Conservation (phyloP, 2,113 vertebrate species). For the Cyanistes caeruleus region DNA sequence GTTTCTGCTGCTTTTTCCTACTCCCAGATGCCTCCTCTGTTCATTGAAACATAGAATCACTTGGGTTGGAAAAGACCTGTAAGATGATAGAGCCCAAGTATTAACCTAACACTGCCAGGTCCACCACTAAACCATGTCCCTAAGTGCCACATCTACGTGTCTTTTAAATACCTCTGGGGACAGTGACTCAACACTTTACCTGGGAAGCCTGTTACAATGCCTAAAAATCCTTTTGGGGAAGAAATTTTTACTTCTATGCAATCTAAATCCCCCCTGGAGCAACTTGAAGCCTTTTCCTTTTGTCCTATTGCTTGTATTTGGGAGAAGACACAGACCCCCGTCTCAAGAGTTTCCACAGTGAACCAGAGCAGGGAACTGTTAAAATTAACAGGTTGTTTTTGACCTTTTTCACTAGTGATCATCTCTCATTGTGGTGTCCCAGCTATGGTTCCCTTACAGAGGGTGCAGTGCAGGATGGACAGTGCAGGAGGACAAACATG, state of each 20-base stretch:
- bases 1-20: not conserved
- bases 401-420: not conserved
- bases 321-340: not conserved
- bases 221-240: not conserved
- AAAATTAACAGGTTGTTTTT: not conserved
- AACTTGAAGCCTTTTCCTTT: not conserved
- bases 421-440: not conserved
- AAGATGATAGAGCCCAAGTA: not conserved
- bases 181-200: not conserved
- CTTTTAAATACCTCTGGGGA: not conserved
- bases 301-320: not conserved
- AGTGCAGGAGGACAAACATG: accelerated
- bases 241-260: not conserved
- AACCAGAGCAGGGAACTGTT: not conserved
- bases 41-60: not conserved
- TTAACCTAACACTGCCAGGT: not conserved
- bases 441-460: not conserved
- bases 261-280: not conserved
- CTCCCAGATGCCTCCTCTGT: not conserved
- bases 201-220: not conserved
- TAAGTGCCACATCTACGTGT: not conserved
- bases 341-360: not conserved
- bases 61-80: not conserved
- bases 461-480: not conserved
- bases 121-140: not conserved